A percentile compares a stretch with the other conserved stretches of the same genome.
These are phyloP conservation scores for Drosophila ezoana DNA, from an alignment of 2,888 invertebrate species.

Conservation along the genomic window DNA sequence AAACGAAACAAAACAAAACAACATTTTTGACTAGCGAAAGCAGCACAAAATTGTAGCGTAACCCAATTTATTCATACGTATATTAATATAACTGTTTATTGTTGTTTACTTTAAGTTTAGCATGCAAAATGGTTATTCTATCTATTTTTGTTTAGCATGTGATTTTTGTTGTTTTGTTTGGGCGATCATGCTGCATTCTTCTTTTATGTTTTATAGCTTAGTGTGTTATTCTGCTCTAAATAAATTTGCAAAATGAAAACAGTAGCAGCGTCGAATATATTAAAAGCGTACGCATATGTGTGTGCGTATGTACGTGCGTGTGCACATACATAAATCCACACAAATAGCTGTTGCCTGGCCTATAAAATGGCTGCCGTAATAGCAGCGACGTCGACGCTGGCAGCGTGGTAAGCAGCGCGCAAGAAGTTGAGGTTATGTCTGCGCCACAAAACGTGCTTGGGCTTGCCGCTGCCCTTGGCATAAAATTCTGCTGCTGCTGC, in stretches of 20 bases:
- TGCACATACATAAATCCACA: slow-evolving; percentile 50
- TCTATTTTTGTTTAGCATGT: too few species aligned
- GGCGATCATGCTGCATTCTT: slow-evolving; percentile 16
- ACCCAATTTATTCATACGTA: slow-evolving; percentile 1
- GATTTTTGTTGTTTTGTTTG: neutral
- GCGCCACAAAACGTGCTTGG: slow-evolving; percentile 78
- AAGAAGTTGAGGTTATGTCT: slow-evolving; percentile 79
- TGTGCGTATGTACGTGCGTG: slow-evolving; percentile 17
- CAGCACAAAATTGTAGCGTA: slow-evolving; percentile 17
- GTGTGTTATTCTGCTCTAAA: slow-evolving; percentile 1
- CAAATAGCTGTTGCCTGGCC: slow-evolving; percentile 78
- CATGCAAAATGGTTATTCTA: neutral
- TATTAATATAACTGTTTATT: slow-evolving; percentile 3
- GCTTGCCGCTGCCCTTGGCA: slow-evolving; percentile 69
- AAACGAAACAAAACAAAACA: too few species aligned
- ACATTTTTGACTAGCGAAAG: neutral
- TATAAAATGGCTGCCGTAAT: slow-evolving; percentile 72
- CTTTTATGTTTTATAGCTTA: slow-evolving; percentile 28
- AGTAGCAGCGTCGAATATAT: slow-evolving; percentile 21
- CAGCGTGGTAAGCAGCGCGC: slow-evolving; percentile 80
- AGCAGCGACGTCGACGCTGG: slow-evolving; percentile 57
- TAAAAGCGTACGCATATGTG: neutral
- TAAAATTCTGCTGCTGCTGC: slow-evolving; percentile 45
- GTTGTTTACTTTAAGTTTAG: neutral
- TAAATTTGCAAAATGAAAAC: slow-evolving; percentile 32